A percentile compares a stretch with the other conserved stretches of the same genome.
Evolutionary conservation across 2,797 vertebrate species (phyloP).

Genomic region (Molossus molossus): DNA sequence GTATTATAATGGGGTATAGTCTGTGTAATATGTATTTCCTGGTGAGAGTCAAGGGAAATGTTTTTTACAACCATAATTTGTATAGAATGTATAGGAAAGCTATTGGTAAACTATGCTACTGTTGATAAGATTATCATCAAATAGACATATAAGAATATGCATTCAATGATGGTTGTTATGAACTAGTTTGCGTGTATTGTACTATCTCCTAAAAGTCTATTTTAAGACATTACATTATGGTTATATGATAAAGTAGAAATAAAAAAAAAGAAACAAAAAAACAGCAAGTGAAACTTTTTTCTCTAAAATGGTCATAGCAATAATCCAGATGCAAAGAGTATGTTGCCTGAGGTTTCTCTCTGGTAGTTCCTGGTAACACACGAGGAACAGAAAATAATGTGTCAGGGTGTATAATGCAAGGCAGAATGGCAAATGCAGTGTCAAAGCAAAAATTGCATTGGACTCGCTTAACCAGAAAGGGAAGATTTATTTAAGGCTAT

Average conservation of each 20-base stretch:
- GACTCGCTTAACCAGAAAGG: not conserved
- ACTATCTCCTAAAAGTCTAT: not conserved
- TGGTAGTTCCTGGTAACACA: not conserved
- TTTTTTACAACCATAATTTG: conserved; percentile 5
- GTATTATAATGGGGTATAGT: not conserved
- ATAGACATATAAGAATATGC: not conserved
- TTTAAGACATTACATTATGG: conserved; percentile 21
- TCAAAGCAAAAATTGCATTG: not conserved
- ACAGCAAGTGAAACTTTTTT: not conserved
- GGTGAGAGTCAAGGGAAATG: not conserved
- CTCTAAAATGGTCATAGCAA: not conserved
- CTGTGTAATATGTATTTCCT: not conserved
- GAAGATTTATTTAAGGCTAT: not conserved
- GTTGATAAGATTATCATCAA: not conserved
- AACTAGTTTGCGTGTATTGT: not conserved
- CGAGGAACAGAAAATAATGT: not conserved
- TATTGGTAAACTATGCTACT: not conserved
- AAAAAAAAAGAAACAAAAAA: not conserved
- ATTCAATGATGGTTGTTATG: not conserved
- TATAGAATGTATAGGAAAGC: not conserved
- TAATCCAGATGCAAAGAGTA: not conserved
- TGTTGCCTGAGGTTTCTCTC: not conserved
- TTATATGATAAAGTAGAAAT: not conserved
- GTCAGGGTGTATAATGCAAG: not conserved
- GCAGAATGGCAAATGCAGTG: not conserved